Percentiles rank a stretch among this genome's conserved stretches.
These are phyloP conservation scores for Euplagia quadripunctaria DNA, from an alignment of 2,888 invertebrate species.

Conservation along the genomic window DNA sequence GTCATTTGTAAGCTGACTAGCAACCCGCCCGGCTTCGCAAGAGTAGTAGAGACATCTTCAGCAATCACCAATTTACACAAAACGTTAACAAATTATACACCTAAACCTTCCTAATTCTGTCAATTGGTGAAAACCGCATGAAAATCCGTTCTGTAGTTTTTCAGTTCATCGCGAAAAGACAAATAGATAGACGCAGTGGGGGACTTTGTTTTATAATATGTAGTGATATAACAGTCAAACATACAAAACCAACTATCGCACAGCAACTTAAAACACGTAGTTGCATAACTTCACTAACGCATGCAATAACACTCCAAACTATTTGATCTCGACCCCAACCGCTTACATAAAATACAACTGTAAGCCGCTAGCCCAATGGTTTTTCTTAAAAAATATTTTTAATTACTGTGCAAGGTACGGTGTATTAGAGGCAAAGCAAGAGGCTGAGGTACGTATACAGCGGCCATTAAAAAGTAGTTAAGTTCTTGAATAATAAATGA, in stretches of 20 bases:
- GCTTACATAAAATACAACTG: constrained; percentile 31
- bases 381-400: constrained; percentile 55
- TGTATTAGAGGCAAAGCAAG: constrained; percentile 60
- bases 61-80: no score
- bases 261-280: background rate
- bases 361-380: constrained; percentile 29
- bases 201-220: no score
- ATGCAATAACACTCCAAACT: background rate
- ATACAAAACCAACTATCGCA: background rate
- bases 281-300: background rate
- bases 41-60: no score
- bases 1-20: no score
- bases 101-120: no score
- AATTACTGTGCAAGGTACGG: constrained; percentile 62
- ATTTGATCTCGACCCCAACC: constrained; percentile 6
- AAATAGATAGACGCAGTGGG: no score
- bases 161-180: no score
- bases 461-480: constrained; percentile 56
- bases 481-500: constrained; percentile 47
- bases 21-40: no score
- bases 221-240: no score
- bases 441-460: constrained; percentile 56
- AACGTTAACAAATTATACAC: no score
- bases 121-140: no score
- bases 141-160: no score